Evolutionary conservation across 2,113 vertebrate species (phyloP).

Genomic region (Ailurus styani): DNA sequence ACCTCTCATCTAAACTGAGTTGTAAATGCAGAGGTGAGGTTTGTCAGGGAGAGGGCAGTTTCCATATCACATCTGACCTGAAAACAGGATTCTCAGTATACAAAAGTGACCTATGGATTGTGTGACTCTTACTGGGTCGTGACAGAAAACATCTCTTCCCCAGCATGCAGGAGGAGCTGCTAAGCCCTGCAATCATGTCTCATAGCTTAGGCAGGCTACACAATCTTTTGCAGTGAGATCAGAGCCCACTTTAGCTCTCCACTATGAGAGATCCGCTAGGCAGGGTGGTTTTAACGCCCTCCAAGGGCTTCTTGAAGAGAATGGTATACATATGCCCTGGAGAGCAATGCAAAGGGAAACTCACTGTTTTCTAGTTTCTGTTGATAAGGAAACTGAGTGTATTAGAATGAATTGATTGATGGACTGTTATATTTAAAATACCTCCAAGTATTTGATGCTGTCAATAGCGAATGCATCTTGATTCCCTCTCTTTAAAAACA

Average conservation of each 20-base stretch:
- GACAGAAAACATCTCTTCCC: neutral
- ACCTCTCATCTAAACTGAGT: neutral
- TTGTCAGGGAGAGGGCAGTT: neutral
- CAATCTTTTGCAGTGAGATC: neutral
- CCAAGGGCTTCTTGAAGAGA: neutral
- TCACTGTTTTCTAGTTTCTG: neutral
- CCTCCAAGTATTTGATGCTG: neutral
- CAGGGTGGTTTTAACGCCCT: accelerated
- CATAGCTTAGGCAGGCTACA: neutral
- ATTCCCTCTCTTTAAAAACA: neutral
- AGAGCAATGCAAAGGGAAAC: neutral
- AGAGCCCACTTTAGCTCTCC: neutral
- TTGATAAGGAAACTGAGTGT: neutral
- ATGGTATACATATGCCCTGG: neutral
- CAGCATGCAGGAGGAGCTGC: too few species aligned
- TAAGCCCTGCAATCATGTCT: neutral
- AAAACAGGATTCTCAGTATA: neutral
- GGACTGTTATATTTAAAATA: neutral
- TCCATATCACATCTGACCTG: neutral
- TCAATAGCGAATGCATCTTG: neutral
- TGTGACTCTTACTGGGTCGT: neutral
- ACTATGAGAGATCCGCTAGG: accelerated
- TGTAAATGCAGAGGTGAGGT: neutral
- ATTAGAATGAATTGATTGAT: neutral
- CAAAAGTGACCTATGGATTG: neutral